A percentile compares a stretch with the other conserved stretches of the same genome.
Evolutionary conservation across 2,797 vertebrate genomes (phyloP).

Genomic region (Otus scops): DNA sequence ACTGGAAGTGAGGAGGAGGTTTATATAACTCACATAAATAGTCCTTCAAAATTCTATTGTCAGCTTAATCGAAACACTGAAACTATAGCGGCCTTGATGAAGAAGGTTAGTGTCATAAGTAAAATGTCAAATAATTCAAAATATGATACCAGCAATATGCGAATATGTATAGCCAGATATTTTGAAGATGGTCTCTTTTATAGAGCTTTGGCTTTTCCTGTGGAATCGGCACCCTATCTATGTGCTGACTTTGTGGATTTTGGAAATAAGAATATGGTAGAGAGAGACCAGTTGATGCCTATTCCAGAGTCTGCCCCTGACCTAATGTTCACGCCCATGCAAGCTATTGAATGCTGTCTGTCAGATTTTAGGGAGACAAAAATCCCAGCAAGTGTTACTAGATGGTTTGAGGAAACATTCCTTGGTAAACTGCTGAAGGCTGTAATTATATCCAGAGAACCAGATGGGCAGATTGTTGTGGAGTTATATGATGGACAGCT

Average conservation of each 20-base stretch:
- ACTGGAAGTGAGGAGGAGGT: conserved; percentile 83
- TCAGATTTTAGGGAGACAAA: conserved; percentile 71
- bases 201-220: conserved; percentile 74
- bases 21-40: conserved; percentile 81
- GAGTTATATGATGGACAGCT: conserved; percentile 84
- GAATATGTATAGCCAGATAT: conserved; percentile 85
- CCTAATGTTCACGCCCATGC: conserved; percentile 87
- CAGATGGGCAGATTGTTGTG: conserved; percentile 82
- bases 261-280: conserved; percentile 82
- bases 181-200: conserved; percentile 85
- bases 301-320: conserved; percentile 81
- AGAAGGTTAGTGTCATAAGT: conserved; percentile 71
- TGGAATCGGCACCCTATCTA: conserved; percentile 74
- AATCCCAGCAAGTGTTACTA: conserved; percentile 74
- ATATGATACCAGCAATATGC: conserved; percentile 4
- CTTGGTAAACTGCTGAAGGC: conserved; percentile 81
- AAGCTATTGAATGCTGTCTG: conserved; percentile 85
- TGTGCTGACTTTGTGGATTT: conserved; percentile 90
- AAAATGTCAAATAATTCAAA: conserved; percentile 7
- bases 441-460: conserved; percentile 74
- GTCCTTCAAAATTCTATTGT: conserved; percentile 86
- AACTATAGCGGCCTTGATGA: conserved; percentile 75
- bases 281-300: conserved; percentile 77
- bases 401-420: conserved; percentile 80
- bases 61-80: conserved; percentile 85